Percentiles rank a stretch among this genome's conserved stretches.
Evolutionary conservation across 1,140 invertebrate genomes (phyloP).

Genomic region (Drosophila teissieri): DNA sequence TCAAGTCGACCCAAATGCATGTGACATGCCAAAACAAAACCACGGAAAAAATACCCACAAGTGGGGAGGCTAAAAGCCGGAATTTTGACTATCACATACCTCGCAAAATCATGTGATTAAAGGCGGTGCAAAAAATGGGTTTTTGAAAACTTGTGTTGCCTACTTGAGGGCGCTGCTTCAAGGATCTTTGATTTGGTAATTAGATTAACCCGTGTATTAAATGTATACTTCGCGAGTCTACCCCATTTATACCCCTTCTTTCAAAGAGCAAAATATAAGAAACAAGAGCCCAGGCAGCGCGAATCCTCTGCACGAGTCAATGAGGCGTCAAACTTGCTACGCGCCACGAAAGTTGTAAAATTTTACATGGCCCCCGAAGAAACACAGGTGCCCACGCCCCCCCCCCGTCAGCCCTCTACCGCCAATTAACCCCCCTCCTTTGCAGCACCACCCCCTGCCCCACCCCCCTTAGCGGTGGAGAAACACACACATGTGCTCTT

Average conservation of each 20-base stretch:
- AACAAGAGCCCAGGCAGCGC: constrained; percentile 33
- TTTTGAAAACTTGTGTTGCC: not conserved
- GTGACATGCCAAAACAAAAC: constrained; percentile 73
- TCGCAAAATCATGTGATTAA: not conserved
- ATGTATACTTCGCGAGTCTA: not conserved
- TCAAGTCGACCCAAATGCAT: constrained; percentile 76
- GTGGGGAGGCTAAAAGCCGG: not conserved
- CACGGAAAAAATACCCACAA: constrained; percentile 37
- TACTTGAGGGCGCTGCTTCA: not conserved
- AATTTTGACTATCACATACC: not conserved
- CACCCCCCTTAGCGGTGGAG: not conserved
- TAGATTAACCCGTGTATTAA: too few relatives aligned
- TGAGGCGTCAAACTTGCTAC: constrained; percentile 80
- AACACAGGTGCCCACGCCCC: constrained; percentile 62
- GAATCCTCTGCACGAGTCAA: constrained; percentile 71
- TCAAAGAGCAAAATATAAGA: constrained; percentile 16
- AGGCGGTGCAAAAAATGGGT: too few relatives aligned
- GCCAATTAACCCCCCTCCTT: not conserved
- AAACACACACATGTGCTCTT: constrained; percentile 77
- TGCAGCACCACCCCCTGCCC: not conserved
- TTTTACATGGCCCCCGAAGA: constrained; percentile 66
- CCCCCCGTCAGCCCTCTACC: too few relatives aligned
- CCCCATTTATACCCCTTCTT: not conserved
- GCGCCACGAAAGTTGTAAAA: constrained; percentile 79
- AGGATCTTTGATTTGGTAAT: not conserved